Evolutionary conservation across 2,888 invertebrate species (phyloP).

Genomic region (Cryptocheilus praepositus): DNA sequence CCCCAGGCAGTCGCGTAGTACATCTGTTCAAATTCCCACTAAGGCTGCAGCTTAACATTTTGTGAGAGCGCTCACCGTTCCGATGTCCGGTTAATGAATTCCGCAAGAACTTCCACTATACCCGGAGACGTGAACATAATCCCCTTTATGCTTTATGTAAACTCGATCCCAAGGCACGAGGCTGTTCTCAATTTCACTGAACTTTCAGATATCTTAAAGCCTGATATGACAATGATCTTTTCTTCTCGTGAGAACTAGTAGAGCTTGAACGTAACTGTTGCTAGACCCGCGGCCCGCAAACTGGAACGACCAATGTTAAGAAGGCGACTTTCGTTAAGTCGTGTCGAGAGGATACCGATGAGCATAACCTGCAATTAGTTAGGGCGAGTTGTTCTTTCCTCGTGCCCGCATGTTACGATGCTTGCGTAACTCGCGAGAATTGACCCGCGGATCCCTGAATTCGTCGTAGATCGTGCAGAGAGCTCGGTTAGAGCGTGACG

Average conservation of each 20-base stretch:
- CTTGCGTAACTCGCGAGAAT: neutral
- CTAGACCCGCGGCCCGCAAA: neutral
- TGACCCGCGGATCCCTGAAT: neutral
- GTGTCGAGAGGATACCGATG: neutral
- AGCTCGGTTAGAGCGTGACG: constrained; percentile 15
- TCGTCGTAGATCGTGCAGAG: neutral
- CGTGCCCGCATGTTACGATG: neutral
- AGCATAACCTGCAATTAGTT: constrained; percentile 1
- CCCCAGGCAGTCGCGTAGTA: too few relatives aligned
- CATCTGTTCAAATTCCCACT: too few relatives aligned
- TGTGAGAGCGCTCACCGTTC: too few relatives aligned
- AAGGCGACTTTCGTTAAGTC: neutral
- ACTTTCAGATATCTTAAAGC: constrained; percentile 32
- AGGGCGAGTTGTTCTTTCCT: neutral
- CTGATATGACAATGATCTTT: too few relatives aligned
- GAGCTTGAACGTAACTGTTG: too few relatives aligned
- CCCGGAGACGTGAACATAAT: too few relatives aligned
- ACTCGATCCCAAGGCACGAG: too few relatives aligned
- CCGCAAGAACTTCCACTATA: too few relatives aligned
- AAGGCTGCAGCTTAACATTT: too few relatives aligned
- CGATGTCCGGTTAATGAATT: too few relatives aligned
- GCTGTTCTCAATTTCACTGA: constrained; percentile 32
- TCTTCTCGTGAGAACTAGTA: too few relatives aligned
- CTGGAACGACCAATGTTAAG: neutral
- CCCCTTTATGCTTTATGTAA: too few relatives aligned